phyloP scores from a whole-genome alignment of 1,140 invertebrate genomes.

The Xylocopa sonorina region DNA sequence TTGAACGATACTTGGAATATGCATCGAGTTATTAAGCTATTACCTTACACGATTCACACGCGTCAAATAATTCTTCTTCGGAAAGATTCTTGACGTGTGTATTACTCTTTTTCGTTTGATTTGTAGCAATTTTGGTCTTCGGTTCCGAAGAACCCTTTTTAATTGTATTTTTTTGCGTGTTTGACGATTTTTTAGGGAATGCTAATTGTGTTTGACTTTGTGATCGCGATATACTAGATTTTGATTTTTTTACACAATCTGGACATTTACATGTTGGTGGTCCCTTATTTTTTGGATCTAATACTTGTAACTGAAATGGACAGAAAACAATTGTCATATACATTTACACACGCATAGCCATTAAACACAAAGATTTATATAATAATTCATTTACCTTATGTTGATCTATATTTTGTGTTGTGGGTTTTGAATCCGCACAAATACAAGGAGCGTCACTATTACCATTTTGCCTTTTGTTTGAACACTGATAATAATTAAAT shows the following conservation, averaged over 20 bases:
- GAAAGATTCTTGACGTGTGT: constrained; percentile 37
- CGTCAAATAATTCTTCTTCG: constrained; percentile 59
- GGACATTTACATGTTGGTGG: constrained; percentile 76
- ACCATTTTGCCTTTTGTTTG: constrained; percentile 53
- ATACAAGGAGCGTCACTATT: constrained; percentile 57
- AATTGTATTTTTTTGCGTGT: constrained; percentile 48
- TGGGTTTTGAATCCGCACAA: constrained; percentile 71
- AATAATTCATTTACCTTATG: constrained; percentile 72
- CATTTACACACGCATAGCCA: neutral
- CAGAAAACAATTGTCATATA: neutral
- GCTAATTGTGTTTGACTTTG: constrained; percentile 59
- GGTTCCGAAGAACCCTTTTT: constrained; percentile 51
- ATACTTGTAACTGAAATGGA: constrained; percentile 73
- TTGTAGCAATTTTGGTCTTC: constrained; percentile 47
- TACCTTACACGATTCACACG: constrained; percentile 66
- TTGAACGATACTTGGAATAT: neutral
- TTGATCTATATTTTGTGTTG: constrained; percentile 72
- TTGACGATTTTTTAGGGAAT: constrained; percentile 63
- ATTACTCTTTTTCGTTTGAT: constrained; percentile 45
- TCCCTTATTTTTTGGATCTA: constrained; percentile 79
- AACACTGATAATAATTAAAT: constrained; percentile 62
- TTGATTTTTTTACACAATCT: constrained; percentile 75
- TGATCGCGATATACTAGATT: constrained; percentile 58
- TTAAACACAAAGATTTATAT: neutral
- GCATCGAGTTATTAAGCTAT: constrained; percentile 30